Evolutionary conservation across 1,140 invertebrate species (phyloP), one percentile per base, ranked within the genome.

Genomic region (Plodia interpunctella): DNA sequence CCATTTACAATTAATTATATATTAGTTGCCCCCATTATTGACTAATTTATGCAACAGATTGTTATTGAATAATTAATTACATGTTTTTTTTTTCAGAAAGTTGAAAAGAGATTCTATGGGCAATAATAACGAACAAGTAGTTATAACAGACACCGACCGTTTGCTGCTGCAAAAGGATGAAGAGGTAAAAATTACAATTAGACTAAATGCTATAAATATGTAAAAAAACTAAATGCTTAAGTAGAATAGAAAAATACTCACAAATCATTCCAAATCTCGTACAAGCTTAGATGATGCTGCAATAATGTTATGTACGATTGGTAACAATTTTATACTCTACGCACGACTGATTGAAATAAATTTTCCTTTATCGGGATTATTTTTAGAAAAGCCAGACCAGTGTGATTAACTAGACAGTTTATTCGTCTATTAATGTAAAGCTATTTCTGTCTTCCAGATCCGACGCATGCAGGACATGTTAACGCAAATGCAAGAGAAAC

Each of bases 401-500:
- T 11, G 49, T 20, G 17, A 51, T 51, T 51, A 20, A 51, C 49
- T 51, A 20, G 20, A 8, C 20, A 25, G 49, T 51, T 53, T 25
- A 21, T 25, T 25, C 13, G 13, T 13, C 9, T 53, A 28, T 17
- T 55, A 9, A 28, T 38, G 18, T 30, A 38, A 55, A 17, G 17
- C 28, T 55, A 55, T 62, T 74, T 68, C 76, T 53, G 13, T 21
- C 68, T 92, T 91, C 35, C 90, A 97, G 94, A 97, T 98, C 70
- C 93, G 96, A 75, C 92, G 96, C 74, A 98, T 98, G 97, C 97
- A 98, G 90, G 97, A 98, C 84, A 98, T 98, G 94, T 91, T 99
- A 59, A 94, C 95, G 21, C 96, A 97, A 87, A 99, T 99, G 98
- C 97, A 99, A 91, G 96, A 97, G 72, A 97, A 98, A 90, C 93